phyloP scores from a whole-genome alignment of 2,797 vertebrate species.

The Otolemur crassicaudatus region DNA sequence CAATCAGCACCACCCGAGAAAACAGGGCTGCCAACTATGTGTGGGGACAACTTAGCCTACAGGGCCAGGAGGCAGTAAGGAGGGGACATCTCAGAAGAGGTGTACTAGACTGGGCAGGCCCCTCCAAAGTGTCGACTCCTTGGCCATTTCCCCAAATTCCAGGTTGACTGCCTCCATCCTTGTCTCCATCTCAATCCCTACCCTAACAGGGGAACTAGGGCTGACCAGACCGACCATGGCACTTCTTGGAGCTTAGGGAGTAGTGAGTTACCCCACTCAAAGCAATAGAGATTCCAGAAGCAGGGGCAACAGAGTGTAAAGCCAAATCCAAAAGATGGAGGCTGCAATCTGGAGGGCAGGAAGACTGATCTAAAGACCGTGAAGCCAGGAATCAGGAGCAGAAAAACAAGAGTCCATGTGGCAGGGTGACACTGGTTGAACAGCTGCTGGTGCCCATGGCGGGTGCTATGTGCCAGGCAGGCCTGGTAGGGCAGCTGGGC shows the following conservation, averaged over 20 bases:
- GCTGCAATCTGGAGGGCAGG: background rate
- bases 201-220: background rate
- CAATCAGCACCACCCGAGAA: background rate
- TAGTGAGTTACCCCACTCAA: background rate
- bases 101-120: background rate
- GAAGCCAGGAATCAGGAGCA: background rate
- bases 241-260: background rate
- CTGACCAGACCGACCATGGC: background rate
- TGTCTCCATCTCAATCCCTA: background rate
- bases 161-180: background rate
- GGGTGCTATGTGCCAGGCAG: accelerated
- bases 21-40: background rate
- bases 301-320: background rate
- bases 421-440: background rate
- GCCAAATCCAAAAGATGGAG: background rate
- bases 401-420: background rate
- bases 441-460: background rate
- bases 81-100: background rate
- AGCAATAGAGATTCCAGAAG: background rate
- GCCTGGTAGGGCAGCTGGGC: background rate
- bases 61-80: too few species aligned
- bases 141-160: background rate
- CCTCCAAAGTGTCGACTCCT: background rate
- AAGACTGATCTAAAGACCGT: background rate
- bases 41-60: background rate